Percentiles rank a stretch among this genome's conserved stretches.
phyloP scores from a whole-genome alignment of 1,140 invertebrate genomes.

The Sminthurides bifidus region DNA sequence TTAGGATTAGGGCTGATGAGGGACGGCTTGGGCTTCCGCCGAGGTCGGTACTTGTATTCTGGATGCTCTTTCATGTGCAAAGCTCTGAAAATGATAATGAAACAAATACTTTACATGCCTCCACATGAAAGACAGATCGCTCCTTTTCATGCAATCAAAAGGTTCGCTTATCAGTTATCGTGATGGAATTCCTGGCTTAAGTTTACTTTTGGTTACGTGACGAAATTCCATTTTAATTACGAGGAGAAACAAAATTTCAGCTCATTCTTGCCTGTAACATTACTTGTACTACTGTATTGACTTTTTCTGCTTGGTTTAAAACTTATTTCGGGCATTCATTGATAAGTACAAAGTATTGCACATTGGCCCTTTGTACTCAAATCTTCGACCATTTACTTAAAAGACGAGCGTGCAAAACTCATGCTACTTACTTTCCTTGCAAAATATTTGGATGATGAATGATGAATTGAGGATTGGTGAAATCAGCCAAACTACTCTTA shows the following conservation, averaged over 20 bases:
- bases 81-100: conserved; percentile 49
- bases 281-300: too few species aligned
- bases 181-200: not conserved
- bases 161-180: too few species aligned
- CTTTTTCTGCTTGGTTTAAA: too few species aligned
- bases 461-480: not conserved
- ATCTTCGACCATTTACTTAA: not conserved
- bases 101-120: not conserved
- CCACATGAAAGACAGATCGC: not conserved
- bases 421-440: not conserved
- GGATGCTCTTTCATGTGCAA: conserved; percentile 96
- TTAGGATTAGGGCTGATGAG: conserved; percentile 34
- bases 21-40: conserved; percentile 71
- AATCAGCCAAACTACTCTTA: not conserved
- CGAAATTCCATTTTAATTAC: not conserved
- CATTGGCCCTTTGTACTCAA: too few species aligned
- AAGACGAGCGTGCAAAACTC: not conserved
- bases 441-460: not conserved
- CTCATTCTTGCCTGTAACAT: too few species aligned
- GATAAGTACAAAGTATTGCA: too few species aligned
- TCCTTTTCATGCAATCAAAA: not conserved
- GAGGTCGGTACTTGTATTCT: conserved; percentile 87
- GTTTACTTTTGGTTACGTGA: not conserved
- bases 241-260: too few species aligned
- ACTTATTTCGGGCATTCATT: too few species aligned